phyloP scores from a whole-genome alignment of 2,113 vertebrate species.

The Coptodon bakossiorum region DNA sequence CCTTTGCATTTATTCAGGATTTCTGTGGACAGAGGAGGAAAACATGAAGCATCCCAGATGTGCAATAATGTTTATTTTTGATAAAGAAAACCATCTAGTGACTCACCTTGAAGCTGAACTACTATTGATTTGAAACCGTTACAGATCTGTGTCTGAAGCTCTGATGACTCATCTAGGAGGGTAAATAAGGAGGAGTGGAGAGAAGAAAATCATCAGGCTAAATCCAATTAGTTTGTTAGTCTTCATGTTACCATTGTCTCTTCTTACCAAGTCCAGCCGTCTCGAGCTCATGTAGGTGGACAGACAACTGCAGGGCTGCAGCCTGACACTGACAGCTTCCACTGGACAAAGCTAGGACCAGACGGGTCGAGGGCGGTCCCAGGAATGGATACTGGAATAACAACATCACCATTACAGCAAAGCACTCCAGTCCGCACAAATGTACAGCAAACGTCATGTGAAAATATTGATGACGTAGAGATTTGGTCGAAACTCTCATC shows the following conservation, averaged over 20 bases:
- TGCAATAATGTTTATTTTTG: not conserved
- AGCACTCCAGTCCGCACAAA: not conserved
- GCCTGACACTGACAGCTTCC: conserved; percentile 91
- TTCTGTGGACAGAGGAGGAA: conserved; percentile 66
- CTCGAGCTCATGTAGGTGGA: conserved; percentile 88
- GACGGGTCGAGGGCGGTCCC: conserved; percentile 86
- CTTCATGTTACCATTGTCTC: not conserved
- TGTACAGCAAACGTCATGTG: not conserved
- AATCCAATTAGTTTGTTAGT: not conserved
- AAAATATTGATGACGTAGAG: not conserved
- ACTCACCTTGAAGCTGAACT: conserved; percentile 89
- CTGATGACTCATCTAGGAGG: conserved; percentile 84
- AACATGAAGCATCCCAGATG: not conserved
- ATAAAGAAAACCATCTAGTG: not conserved
- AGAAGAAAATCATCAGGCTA: not conserved
- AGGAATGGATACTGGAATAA: conserved; percentile 85
- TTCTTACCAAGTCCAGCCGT: conserved; percentile 80
- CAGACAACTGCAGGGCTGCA: conserved; percentile 83
- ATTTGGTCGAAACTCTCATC: not conserved
- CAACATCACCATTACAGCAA: not conserved
- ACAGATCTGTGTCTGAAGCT: conserved; percentile 89
- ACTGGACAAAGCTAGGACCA: conserved; percentile 81
- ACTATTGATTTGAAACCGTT: conserved; percentile 84
- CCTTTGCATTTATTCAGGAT: conserved; percentile 90
- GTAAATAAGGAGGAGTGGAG: not conserved